Evolutionary conservation across 2,888 invertebrate species (phyloP), one percentile per base, ranked within the genome.

Genomic region (Hipparchia semele): DNA sequence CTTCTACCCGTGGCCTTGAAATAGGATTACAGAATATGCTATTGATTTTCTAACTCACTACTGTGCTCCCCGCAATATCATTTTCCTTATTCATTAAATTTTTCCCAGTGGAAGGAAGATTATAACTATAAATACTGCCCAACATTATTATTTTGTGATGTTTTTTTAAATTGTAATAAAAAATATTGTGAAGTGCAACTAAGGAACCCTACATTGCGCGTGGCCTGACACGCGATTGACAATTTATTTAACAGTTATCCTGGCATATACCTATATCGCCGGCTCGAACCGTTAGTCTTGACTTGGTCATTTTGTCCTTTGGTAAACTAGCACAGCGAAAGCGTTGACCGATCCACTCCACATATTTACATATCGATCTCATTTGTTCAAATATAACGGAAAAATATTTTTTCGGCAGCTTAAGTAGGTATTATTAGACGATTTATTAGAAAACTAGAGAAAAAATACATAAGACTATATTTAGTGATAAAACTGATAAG

Each of bases 1-100:
- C 49, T 59, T 56, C 53, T 46, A 65, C 54, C 65, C 33, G 7
- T 68, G 68, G 68, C 75, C 73, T 71, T 73, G 73, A 73, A 68
- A 59, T 49, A 51, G 53, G 68, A 75, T 68, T 45, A 23, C 46
- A 59, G 23, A 59, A n/a, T n/a, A n/a, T 46, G 46, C 46, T 68
- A 60, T 59, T 49, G 68, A 68, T 68, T 68, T 67, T 56, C 49
- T 56, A 58, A 39, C 39, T 5, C 3, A 39, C 39, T 39, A 23
- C 23, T 23, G 23, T 23, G 23, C 23, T 23, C 23, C 23, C 23
- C 23, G 23, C 1, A 23, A 23, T 23, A 23, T 1, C 23, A 23
- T 23, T 23, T 23, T 23, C 23, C 1, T 23, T 23, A 23, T 23
- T 23, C 23, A 23, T 23, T 23, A 23, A 23, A 23, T 23, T 23